phyloP scores from a whole-genome alignment of 2,888 invertebrate species.

The Gasteruption jaculator region DNA sequence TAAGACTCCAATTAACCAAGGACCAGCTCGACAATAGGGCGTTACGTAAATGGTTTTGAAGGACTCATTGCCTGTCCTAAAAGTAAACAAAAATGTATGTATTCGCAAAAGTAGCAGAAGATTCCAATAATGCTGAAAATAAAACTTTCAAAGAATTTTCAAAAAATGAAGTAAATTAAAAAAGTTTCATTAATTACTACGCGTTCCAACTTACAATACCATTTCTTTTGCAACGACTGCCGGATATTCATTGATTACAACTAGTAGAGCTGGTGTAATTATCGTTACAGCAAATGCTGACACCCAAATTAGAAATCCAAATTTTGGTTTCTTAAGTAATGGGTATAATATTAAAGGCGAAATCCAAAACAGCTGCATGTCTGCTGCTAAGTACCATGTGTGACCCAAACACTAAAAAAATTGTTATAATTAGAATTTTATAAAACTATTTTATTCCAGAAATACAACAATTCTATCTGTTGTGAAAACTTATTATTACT shows the following conservation, averaged over 20 bases:
- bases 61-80: no score
- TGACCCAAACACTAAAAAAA: constrained; percentile 54
- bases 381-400: constrained; percentile 60
- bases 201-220: constrained; percentile 45
- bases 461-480: no score
- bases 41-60: constrained; percentile 17
- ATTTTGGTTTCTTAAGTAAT: constrained; percentile 47
- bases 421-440: no score
- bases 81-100: no score
- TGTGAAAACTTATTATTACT: no score
- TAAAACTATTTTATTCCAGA: no score
- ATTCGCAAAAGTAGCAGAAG: no score
- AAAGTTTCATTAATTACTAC: background rate
- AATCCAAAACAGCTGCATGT: constrained; percentile 58
- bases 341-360: constrained; percentile 57
- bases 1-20: constrained; percentile 25
- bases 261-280: constrained; percentile 38
- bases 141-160: background rate
- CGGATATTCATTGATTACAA: constrained; percentile 47
- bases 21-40: constrained; percentile 19
- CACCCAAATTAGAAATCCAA: constrained; percentile 39
- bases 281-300: constrained; percentile 38
- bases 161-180: no score
- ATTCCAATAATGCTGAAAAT: background rate
- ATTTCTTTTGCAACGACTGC: constrained; percentile 38